A percentile compares a stretch with the other conserved stretches of the same genome.
Evolutionary conservation across 2,888 invertebrate species (phyloP).

Genomic region (Phrixothrix hirtus): DNA sequence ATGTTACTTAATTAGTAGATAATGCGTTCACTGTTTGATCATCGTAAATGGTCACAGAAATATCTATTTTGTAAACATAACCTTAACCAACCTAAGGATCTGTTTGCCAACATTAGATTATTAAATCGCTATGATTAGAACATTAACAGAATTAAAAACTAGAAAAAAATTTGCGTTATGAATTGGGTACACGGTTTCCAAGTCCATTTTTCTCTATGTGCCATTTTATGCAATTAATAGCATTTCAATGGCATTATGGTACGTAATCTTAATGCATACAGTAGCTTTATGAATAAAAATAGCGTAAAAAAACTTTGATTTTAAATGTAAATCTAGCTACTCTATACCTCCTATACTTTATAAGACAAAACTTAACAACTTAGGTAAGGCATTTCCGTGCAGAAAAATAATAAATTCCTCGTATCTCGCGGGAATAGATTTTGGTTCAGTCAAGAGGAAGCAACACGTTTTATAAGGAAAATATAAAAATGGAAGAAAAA

Average conservation of each 20-base stretch:
- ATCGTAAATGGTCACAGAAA: neutral
- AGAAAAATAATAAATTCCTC: constrained; percentile 16
- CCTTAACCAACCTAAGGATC: neutral
- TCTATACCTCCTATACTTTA: constrained; percentile 17
- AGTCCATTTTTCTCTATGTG: neutral
- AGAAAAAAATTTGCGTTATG: constrained; percentile 4
- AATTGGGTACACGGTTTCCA: neutral
- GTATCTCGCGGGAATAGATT: constrained; percentile 18
- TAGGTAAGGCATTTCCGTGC: constrained; percentile 16
- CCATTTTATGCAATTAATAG: neutral
- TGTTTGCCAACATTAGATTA: constrained; percentile 10
- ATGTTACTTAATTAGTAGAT: constrained; percentile 4
- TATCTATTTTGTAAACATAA: constrained; percentile 5
- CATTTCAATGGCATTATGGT: neutral
- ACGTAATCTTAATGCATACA: constrained; percentile 7
- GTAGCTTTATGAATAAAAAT: too few species aligned
- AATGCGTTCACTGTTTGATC: constrained; percentile 3
- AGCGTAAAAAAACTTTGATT: too few species aligned
- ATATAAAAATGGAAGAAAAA: constrained; percentile 13
- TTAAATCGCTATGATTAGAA: constrained; percentile 7
- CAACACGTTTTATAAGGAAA: constrained; percentile 26
- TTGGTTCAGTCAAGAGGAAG: constrained; percentile 15
- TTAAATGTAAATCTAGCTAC: too few species aligned
- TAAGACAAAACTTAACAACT: constrained; percentile 19
- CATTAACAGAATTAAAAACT: constrained; percentile 1